These are phyloP conservation scores for Parapristionchus giblindavisi DNA, from an alignment of 2,888 invertebrate genomes.

Conservation along the genomic window DNA sequence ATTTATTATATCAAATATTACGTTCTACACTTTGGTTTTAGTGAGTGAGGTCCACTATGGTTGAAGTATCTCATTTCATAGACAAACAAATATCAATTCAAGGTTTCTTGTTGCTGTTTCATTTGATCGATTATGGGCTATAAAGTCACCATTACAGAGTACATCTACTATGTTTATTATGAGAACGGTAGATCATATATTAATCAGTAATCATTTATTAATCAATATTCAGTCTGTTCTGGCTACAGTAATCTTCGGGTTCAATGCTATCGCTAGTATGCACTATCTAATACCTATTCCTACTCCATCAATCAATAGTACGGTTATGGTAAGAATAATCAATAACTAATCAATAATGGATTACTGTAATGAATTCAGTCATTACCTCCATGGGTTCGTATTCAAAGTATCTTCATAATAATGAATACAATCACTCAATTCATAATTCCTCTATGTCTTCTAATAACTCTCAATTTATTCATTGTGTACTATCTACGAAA, in stretches of 20 bases:
- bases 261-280: conserved; percentile 45
- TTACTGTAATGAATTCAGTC: too few species aligned
- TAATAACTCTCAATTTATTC: conserved; percentile 51
- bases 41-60: background rate
- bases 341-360: too few species aligned
- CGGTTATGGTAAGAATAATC: too few species aligned
- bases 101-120: conserved; percentile 60
- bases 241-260: conserved; percentile 46
- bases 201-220: background rate
- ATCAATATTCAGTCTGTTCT: conserved; percentile 38
- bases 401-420: conserved; percentile 9
- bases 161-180: conserved; percentile 1
- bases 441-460: conserved; percentile 50
- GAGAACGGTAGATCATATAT: conserved; percentile 12
- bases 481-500: conserved; percentile 52
- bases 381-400: background rate
- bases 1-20: background rate
- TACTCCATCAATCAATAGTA: background rate
- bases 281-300: conserved; percentile 43
- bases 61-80: background rate
- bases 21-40: too few species aligned
- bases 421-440: conserved; percentile 31
- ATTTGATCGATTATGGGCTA: conserved; percentile 57
- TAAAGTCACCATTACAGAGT: conserved; percentile 54
- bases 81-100: background rate